phyloP scores from a whole-genome alignment of 2,113 vertebrate genomes.

The Oryctolagus cuniculus region mOryCun1.1 NC_091432.1:181859501-181860000 shows the following conservation, averaged over 20 bases:
- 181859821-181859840: slow-evolving; percentile 81
- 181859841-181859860: slow-evolving; percentile 88
- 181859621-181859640: slow-evolving; percentile 83
- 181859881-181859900: neutral
- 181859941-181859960: neutral
- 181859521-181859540: slow-evolving; percentile 58
- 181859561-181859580: slow-evolving; percentile 81
- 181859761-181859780: slow-evolving; percentile 78
- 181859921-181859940: neutral
- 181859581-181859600: slow-evolving; percentile 72
- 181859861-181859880: neutral
- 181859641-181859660: slow-evolving; percentile 86
- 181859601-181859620: slow-evolving; percentile 61
- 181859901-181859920: neutral
- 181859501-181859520: slow-evolving; percentile 75
- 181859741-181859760: slow-evolving; percentile 79
- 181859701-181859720: slow-evolving; percentile 82
- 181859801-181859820: slow-evolving; percentile 66
- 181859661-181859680: slow-evolving; percentile 77
- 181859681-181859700: neutral
- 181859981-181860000: neutral
- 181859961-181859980: neutral
- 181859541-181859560: slow-evolving; percentile 84
- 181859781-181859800: slow-evolving; percentile 46
- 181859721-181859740: slow-evolving; percentile 47